Base-by-base conservation (phyloP, 23 tunicate genomes). In the Ascidia mentula region DNA sequence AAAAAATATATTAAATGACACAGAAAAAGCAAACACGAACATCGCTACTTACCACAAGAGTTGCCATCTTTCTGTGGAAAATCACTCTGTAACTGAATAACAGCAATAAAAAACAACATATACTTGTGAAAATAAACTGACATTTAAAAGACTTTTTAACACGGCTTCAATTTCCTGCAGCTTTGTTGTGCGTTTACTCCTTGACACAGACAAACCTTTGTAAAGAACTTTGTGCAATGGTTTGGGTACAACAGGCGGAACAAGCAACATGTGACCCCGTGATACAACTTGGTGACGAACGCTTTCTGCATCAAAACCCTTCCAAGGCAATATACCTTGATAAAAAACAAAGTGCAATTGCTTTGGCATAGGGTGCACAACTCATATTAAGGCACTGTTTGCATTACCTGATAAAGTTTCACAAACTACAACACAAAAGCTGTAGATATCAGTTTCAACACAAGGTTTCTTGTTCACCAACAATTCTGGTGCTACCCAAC, bases 401-500 rank as follows among this genome's bases (percentile, higher is more conserved):
- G 70, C 34, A 17, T 35, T 24, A 82, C 97, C 97, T 45, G 90
- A 81, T 13, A 86, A 37, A 7, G 60, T 36, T 77, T 91, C 97
- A 42, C 80, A 40, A 26, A 73, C 86, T 38, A 92, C 89, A 30
- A 87, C 89, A 79, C 89, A 87, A 75, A 78, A 87, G 60, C 97
- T 82, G 82, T 92, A 92, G 28, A 92, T 37, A 73, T 92, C 97
- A 35, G 89, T 75, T 38, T 83, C 82, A 38, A 76, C 6, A n/a
- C 82, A 65, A 70, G 90, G 78, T 18, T 76, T 37, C 40, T 92
- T 87, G 24, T 71, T 69, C 8, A 76, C 83, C 18, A 92, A 40
- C 9, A 92, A 42, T 40, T 92, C 97, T 28, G 97, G 97, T 36
- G 97, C 97, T 22, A 87, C 30, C 97, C 97, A 92, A 0, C 97